Evolutionary conservation across 1,140 invertebrate species (phyloP), one percentile per base, ranked within the genome.

Genomic region (Halesus radiatus): DNA sequence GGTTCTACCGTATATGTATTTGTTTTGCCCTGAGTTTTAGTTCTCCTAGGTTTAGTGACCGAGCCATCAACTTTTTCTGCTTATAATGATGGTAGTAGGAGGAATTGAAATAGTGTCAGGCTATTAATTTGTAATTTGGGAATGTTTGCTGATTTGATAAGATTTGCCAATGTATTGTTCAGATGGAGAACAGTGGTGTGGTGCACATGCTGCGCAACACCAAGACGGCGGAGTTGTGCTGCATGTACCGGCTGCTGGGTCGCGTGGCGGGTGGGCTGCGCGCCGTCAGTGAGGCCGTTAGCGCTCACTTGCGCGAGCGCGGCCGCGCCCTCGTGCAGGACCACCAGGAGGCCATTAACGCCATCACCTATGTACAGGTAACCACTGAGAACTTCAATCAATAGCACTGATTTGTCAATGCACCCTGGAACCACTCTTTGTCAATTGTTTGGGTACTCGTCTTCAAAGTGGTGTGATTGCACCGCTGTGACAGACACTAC

Each of bases 111-210:
- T 37, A 37, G 3, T 37, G 7, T 29, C 26, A 29, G 26, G 26
- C 5, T 37, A 37, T 37, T 37, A 37, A 4, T 8, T 4, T 37
- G 32, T 37, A 37, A 37, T 8, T 37, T 37, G 32, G 32, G 7
- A 37, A 37, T 37, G 32, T 8, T 37, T 4, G 1, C 32, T 8
- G 32, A 37, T 37, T 5, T 29, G 26, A 29, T 5, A 2, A 29
- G 32, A 4, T 37, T 4, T 37, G 7, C 3, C 3, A 6, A 37
- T 20, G 45, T 73, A 26, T 53, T 72, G n/a, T 52, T 53, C 23
- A 96, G 93, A 99, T 99, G 98, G 98, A 99, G 90, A 99, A 99
- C 88, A 98, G 97, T 80, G 98, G 98, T 78, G 98, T 99, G 72
- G 97, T 99, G 56, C 96, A 99, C 87, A 99, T 99, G 98, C 91